phyloP scores from a whole-genome alignment of 2,888 invertebrate species.

The Ennomos fuscantarius region DNA sequence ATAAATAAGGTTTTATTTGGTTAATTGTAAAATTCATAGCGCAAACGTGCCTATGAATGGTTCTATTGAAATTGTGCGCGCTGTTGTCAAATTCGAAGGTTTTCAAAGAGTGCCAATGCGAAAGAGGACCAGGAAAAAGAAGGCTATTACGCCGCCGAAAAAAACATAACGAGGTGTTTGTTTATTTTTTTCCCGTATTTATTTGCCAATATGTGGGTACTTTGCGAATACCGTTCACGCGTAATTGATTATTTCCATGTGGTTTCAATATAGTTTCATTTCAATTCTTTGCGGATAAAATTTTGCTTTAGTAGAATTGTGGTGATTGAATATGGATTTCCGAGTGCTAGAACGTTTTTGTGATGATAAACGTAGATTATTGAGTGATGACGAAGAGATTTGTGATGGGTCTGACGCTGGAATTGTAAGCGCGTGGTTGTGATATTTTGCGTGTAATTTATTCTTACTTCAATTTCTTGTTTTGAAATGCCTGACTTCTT shows the following conservation, averaged over 20 bases:
- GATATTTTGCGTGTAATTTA: constrained; percentile 1
- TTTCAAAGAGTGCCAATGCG: constrained; percentile 80
- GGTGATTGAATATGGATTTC: constrained; percentile 32
- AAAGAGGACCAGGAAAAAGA: constrained; percentile 82
- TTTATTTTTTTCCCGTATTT: constrained; percentile 31
- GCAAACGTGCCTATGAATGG: constrained; percentile 57
- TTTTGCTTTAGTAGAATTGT: constrained; percentile 13
- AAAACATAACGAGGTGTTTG: constrained; percentile 59
- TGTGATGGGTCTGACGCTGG: constrained; percentile 27
- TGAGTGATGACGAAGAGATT: constrained; percentile 32
- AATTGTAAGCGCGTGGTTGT: constrained; percentile 5
- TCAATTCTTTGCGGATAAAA: constrained; percentile 12
- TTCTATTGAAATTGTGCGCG: constrained; percentile 69
- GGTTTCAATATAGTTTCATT: constrained; percentile 2
- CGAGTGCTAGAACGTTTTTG: constrained; percentile 32
- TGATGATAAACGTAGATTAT: constrained; percentile 33
- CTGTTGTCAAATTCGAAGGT: constrained; percentile 75
- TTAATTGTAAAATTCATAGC: constrained; percentile 30
- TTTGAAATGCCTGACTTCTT: background rate
- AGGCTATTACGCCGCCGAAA: constrained; percentile 66
- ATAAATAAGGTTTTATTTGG: constrained; percentile 42
- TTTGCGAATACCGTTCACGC: constrained; percentile 22
- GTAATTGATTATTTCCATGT: constrained; percentile 14
- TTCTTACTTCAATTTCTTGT: background rate
- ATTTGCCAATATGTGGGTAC: constrained; percentile 41